Base-by-base conservation (phyloP, 2,888 invertebrate genomes). In the Apomyelois bistriatella region DNA sequence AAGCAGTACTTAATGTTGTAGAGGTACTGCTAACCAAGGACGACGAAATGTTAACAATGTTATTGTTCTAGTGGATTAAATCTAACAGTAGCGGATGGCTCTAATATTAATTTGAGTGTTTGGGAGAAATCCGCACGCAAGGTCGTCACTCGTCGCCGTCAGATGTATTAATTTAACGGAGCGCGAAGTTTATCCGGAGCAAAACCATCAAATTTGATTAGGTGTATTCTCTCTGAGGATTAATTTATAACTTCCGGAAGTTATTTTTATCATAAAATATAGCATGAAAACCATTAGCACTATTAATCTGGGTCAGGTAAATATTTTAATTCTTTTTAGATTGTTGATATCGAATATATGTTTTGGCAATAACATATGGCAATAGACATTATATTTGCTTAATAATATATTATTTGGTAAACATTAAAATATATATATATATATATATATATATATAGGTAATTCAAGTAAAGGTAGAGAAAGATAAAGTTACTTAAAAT, bases 21-120 rank as follows among this genome's bases (percentile, higher is more conserved):
- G 76, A 74, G 74, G 66, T 67, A 70, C 71, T 70, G 68, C 73
- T 78, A 82, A 81, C 81, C 72, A 72, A 72, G 69, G 71, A 79
- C 76, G 77, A 79, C 84, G 85, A 83, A 84, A 83, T 81, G 80
- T 79, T 85, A 85, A 85, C 83, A 81, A 79, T 82, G 80, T 82
- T 85, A 85, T 82, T 84, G 80, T 84, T 82, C 72, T 78, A 76
- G 75, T 75, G 77, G 80, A 86, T 86, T 86, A 74, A 82, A 84
- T 82, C 79, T 74, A 68, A 71, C 72, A 74, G 66, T 68, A 64
- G 71, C 66, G 72, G 70, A 74, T 79, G 72, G 71, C 70, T 76
- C 72, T 76, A 70, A 82, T 80, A 82, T 83, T 84, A 79, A 85
- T 84, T 82, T 78, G 73, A 79, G 80, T 79, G 79, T 82, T 82